A percentile compares a stretch with the other conserved stretches of the same genome.
phyloP scores from a whole-genome alignment of 2,113 vertebrate species.

The Tupaia chinensis region DNA sequence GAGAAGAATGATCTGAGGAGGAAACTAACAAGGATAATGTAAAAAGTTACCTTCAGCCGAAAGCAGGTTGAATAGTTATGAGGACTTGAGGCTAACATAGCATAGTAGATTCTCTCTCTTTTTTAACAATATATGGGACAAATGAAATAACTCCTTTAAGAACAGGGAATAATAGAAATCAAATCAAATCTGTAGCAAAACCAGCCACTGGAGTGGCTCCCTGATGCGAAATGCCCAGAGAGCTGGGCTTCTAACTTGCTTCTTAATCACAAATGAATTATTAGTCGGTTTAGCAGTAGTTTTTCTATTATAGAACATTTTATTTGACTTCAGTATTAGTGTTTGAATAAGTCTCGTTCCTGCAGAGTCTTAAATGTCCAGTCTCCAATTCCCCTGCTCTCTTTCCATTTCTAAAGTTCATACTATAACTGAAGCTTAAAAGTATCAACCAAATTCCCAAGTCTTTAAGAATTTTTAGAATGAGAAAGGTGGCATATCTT shows the following conservation, averaged over 20 bases:
- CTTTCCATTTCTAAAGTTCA: slow-evolving; percentile 27
- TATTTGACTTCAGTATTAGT: neutral
- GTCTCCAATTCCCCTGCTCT: neutral
- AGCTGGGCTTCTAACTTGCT: neutral
- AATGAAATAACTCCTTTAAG: slow-evolving; percentile 28
- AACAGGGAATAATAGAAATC: neutral
- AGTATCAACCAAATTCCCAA: neutral
- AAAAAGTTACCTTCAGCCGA: neutral
- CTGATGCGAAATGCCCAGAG: neutral
- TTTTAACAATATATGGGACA: neutral
- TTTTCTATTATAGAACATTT: slow-evolving; percentile 19
- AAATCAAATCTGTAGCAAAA: slow-evolving; percentile 17
- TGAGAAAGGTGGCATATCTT: neutral
- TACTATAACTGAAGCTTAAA: neutral
- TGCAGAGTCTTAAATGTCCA: neutral
- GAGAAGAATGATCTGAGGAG: neutral
- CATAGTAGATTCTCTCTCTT: neutral
- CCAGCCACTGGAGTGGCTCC: neutral
- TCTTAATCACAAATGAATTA: neutral
- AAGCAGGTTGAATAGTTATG: neutral
- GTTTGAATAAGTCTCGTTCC: slow-evolving; percentile 7
- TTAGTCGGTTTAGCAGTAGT: neutral
- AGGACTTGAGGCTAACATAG: neutral
- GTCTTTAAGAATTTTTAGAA: slow-evolving; percentile 29
- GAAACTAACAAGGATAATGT: neutral